These are phyloP conservation scores for Telenomus remus DNA, from an alignment of 1,140 invertebrate species.

Conservation along the genomic window DNA sequence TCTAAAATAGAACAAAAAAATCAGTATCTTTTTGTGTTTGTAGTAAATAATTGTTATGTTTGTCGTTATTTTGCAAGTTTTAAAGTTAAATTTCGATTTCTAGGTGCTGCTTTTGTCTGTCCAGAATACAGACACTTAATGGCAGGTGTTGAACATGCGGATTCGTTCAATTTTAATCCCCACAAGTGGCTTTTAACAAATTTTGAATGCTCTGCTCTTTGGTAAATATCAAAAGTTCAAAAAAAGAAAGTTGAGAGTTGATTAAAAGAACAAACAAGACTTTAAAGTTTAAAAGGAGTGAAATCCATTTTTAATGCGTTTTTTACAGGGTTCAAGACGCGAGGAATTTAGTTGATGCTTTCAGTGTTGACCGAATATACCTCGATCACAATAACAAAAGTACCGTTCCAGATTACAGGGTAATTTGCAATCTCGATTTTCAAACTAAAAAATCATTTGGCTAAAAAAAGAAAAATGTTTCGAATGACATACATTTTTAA, in stretches of 20 bases:
- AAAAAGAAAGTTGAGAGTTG: not conserved
- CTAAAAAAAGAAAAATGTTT: conserved; percentile 4
- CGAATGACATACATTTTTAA: too few species aligned
- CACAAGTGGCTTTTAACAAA: conserved; percentile 95
- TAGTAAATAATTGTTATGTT: too few species aligned
- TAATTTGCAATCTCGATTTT: conserved; percentile 65
- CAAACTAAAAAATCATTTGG: not conserved
- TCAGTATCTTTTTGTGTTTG: too few species aligned
- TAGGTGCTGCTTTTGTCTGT: conserved; percentile 89
- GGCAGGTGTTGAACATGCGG: conserved; percentile 86
- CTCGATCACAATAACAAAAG: conserved; percentile 82
- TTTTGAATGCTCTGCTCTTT: conserved; percentile 92
- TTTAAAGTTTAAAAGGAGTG: too few species aligned
- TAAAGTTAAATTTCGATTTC: too few species aligned
- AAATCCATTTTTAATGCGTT: conserved; percentile 14
- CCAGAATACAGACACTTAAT: conserved; percentile 89
- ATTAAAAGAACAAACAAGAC: too few species aligned
- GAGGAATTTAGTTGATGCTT: conserved; percentile 86
- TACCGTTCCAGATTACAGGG: conserved; percentile 88
- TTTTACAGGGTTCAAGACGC: conserved; percentile 85
- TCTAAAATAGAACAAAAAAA: not conserved
- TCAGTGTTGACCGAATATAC: conserved; percentile 95
- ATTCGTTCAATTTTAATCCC: conserved; percentile 92
- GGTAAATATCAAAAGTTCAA: conserved; percentile 70
- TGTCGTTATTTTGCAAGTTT: too few species aligned